Base-by-base conservation (phyloP, 1,140 invertebrate species). In the Calephelis virginiensis region DNA sequence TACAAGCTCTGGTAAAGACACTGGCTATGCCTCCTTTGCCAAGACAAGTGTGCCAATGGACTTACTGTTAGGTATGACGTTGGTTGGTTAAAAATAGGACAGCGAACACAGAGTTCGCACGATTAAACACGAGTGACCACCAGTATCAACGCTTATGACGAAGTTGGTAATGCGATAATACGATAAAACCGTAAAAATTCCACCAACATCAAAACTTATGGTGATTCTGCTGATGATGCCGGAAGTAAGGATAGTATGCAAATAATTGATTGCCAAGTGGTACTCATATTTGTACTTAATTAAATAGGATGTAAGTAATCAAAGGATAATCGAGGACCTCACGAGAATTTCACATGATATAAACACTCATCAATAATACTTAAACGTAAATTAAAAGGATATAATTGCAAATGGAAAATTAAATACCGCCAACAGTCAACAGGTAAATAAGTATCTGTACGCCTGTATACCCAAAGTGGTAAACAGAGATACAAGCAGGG, bases 221-320 rank as follows among this genome's bases (percentile, higher is more conserved):
- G 45, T 13, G 38, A 43, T 40, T n/a, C 12, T 49, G 4, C 14
- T 48, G 11, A 46, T 17, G 43, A 40, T 53, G 49, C 49, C 63
- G 40, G 49, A 43, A 53, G 40, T 12, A 64, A 40, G 13, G 49
- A 37, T 63, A 48, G 47, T 63, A 56, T 64, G 49, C 49, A 64
- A 64, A 64, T 64, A 64, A 64, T 64, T 64, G 63, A 64, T 64
- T 53, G 63, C 63, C 49, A 56, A 53, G 38, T 28, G 49, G 48
- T 64, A 40, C 50, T 53, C 63, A 53, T 64, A 64, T 64, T 64
- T 56, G 63, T 37, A 40, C 48, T 45, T 43, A 13, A 53, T 43
- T 64, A 50, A 64, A 9, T 56, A 56, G 63, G 49, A 64, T 64
- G 48, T 43, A 50, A 56, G 48, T 53, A 56, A 64, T 64, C 53